Evolutionary conservation across 2,888 invertebrate genomes (phyloP).

Genomic region (Ischnus inquisitorius): DNA sequence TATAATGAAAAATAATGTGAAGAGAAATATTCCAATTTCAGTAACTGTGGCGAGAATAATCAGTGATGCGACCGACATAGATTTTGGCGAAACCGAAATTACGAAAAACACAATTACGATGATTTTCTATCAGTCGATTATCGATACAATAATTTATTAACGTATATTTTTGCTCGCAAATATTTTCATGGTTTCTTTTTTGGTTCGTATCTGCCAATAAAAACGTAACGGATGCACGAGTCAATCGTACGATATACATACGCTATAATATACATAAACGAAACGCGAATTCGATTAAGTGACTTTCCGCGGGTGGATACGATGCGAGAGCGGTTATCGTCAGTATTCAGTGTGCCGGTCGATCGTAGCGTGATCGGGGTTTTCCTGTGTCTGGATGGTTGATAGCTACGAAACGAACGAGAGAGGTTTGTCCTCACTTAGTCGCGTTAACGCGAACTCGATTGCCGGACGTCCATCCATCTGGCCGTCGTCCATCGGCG

Average conservation of each 20-base stretch:
- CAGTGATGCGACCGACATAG: too few species aligned
- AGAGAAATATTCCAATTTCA: too few species aligned
- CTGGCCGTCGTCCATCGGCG: slow-evolving; percentile 64
- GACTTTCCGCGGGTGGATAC: slow-evolving; percentile 46
- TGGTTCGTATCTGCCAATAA: neutral
- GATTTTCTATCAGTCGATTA: too few species aligned
- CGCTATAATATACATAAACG: slow-evolving; percentile 57
- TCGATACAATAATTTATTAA: too few species aligned
- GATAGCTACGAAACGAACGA: slow-evolving; percentile 46
- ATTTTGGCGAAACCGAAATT: too few species aligned
- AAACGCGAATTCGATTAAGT: slow-evolving; percentile 61
- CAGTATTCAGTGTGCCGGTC: neutral
- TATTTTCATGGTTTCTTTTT: too few species aligned
- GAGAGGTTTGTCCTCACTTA: slow-evolving; percentile 79
- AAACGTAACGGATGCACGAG: neutral
- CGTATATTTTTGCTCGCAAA: too few species aligned
- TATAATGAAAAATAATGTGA: too few species aligned
- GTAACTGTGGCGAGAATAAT: too few species aligned
- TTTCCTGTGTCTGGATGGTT: neutral
- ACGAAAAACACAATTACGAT: too few species aligned
- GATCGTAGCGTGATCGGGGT: neutral
- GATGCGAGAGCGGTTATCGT: neutral
- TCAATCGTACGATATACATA: slow-evolving; percentile 25
- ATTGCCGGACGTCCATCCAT: slow-evolving; percentile 77
- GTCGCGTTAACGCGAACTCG: slow-evolving; percentile 80